phyloP scores from a whole-genome alignment of 2,888 invertebrate genomes.

The Nomada lathburiana region DNA sequence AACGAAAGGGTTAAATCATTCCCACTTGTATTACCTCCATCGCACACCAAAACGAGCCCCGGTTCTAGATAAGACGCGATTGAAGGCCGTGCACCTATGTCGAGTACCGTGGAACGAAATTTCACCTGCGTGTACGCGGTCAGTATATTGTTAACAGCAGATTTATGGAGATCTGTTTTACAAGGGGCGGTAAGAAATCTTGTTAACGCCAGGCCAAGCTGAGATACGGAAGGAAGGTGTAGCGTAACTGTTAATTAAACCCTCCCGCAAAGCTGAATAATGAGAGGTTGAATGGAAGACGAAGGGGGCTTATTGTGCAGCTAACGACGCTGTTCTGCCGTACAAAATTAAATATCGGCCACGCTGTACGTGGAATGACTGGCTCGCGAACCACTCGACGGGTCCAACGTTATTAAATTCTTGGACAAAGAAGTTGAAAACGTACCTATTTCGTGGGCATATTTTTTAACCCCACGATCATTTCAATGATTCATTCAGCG shows the following conservation, averaged over 20 bases:
- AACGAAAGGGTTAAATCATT: too few species aligned
- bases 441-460: not conserved
- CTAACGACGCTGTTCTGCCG: slow-evolving; percentile 3
- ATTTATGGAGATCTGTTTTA: slow-evolving; percentile 14
- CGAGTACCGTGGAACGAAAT: not conserved
- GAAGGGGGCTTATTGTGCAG: slow-evolving; percentile 1
- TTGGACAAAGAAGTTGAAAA: not conserved
- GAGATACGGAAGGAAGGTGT: slow-evolving; percentile 13
- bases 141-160: not conserved
- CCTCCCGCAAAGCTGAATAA: not conserved
- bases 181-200: slow-evolving; percentile 10
- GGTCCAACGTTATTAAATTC: not conserved
- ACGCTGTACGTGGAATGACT: not conserved
- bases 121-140: not conserved
- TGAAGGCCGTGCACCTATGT: too few species aligned
- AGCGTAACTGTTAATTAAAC: slow-evolving; percentile 35
- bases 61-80: not conserved
- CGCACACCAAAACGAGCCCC: too few species aligned
- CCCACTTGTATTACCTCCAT: too few species aligned
- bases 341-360: slow-evolving; percentile 9
- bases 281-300: slow-evolving; percentile 5
- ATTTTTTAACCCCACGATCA: too few species aligned
- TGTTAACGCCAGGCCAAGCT: slow-evolving; percentile 5
- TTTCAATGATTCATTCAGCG: too few species aligned
- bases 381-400: not conserved